A percentile compares a stretch with the other conserved stretches of the same genome.
Evolutionary conservation across 2,888 invertebrate species (phyloP).

Genomic region (Chrysolina haemoptera): DNA sequence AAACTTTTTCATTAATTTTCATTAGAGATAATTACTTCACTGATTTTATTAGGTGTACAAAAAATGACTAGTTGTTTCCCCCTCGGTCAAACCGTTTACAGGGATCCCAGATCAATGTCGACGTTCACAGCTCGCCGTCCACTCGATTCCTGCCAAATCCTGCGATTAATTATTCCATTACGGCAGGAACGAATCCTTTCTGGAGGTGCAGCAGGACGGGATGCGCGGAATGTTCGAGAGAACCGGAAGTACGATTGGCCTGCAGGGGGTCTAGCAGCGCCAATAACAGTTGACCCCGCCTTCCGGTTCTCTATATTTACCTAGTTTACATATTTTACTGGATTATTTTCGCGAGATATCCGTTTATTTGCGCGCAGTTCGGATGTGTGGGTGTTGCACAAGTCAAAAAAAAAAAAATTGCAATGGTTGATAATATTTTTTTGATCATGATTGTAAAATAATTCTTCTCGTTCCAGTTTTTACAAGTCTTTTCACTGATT

Average conservation of each 20-base stretch:
- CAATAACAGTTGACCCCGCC: slow-evolving; percentile 69
- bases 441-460: no score
- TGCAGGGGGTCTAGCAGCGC: slow-evolving; percentile 68
- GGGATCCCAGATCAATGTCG: no score
- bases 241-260: slow-evolving; percentile 70
- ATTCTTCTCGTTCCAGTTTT: no score
- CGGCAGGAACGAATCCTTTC: slow-evolving; percentile 38
- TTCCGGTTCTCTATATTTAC: slow-evolving; percentile 60
- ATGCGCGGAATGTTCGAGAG: slow-evolving; percentile 59
- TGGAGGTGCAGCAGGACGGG: slow-evolving; percentile 46
- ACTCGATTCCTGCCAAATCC: not conserved
- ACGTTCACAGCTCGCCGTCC: not conserved
- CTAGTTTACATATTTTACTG: slow-evolving; percentile 50
- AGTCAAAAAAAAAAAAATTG: not conserved
- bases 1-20: no score
- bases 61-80: no score
- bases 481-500: no score
- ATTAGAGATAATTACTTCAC: no score
- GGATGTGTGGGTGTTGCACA: not conserved
- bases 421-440: no score
- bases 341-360: slow-evolving; percentile 16
- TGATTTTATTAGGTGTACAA: no score
- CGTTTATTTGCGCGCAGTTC: not conserved
- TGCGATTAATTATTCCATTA: slow-evolving; percentile 14
- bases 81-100: no score